Evolutionary conservation across 1,140 invertebrate genomes (phyloP).

Genomic region (Vanessa tameamea): DNA sequence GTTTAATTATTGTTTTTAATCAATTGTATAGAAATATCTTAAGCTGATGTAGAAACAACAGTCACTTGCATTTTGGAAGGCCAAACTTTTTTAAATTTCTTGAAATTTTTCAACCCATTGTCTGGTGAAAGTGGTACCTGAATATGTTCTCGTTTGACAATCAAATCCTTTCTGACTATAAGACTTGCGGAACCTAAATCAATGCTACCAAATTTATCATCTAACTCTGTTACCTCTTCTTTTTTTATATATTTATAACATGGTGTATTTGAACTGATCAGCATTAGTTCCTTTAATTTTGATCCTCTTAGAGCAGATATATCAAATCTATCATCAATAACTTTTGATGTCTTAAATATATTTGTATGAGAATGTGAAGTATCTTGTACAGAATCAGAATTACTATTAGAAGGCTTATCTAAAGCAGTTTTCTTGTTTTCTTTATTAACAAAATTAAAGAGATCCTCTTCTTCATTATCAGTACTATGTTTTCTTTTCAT

Average conservation of each 20-base stretch:
- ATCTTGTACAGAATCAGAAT: conserved; percentile 19
- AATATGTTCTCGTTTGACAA: conserved; percentile 62
- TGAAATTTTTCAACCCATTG: conserved; percentile 61
- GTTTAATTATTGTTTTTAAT: neutral
- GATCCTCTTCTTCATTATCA: conserved; percentile 58
- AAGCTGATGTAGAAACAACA: conserved; percentile 36
- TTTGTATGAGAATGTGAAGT: conserved; percentile 13
- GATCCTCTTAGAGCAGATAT: conserved; percentile 55
- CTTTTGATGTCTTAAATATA: neutral
- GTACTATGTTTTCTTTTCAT: conserved; percentile 55
- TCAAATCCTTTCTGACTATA: conserved; percentile 54
- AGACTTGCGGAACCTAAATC: conserved; percentile 63
- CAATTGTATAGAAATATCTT: neutral
- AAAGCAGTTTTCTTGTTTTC: conserved; percentile 39
- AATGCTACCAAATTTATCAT: conserved; percentile 58
- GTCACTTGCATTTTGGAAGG: conserved; percentile 62
- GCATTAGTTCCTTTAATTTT: conserved; percentile 61
- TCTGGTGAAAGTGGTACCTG: conserved; percentile 37
- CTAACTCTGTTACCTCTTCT: conserved; percentile 50
- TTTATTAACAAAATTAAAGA: conserved; percentile 65
- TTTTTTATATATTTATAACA: conserved; percentile 48
- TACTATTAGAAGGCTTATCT: conserved; percentile 23
- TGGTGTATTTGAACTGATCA: conserved; percentile 45
- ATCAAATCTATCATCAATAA: conserved; percentile 45
- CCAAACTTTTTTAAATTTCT: conserved; percentile 75